Evolutionary conservation across 2,888 invertebrate genomes (phyloP), one percentile per base, ranked within the genome.

Genomic region (Metalampra italica): DNA sequence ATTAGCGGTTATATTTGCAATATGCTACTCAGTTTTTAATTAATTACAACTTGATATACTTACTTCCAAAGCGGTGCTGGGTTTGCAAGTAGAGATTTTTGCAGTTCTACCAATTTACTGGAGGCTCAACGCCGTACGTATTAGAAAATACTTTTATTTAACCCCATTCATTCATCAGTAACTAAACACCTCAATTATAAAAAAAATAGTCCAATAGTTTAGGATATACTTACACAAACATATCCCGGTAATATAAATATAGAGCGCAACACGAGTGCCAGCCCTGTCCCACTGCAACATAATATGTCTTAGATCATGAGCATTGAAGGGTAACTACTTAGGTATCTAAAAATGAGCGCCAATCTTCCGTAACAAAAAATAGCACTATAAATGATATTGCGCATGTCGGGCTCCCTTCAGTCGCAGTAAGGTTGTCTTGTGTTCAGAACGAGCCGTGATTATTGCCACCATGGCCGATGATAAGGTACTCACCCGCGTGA

Each of bases 321-420:
- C 83, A 80, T 66, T 80, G 83, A 81, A 84, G 84, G 78, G 73
- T 82, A 74, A 82, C 79, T 62, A 57, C 58, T 66, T 73, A n/a
- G n/a, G n/a, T n/a, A 68, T 67, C 64, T 76, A 79, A 80, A 79
- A 79, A 78, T 76, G 68, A 68, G 57, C 60, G 55, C 60, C 79
- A 82, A 74, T 76, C 71, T 68, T 72, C 78, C 81, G 77, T 84
- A 65, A 75, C 82, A 68, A 75, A 60, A 69, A 64, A 62, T 55
- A 48, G 56, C 59, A 60, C 64, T 82, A 82, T 85, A 87, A 79
- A 86, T 78, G 62, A 63, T 64, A 71, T 74, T 63, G 66, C 64
- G 57, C 55, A 58, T 57, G 55, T 64, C 53, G 54, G 55, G 66
- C 62, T 71, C 76, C 68, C 75, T 78, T 81, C 82, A 86, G 82